Conservation (phyloP, 2,888 invertebrate species). For the Bursaphelenchus okinawaensis region DNA sequence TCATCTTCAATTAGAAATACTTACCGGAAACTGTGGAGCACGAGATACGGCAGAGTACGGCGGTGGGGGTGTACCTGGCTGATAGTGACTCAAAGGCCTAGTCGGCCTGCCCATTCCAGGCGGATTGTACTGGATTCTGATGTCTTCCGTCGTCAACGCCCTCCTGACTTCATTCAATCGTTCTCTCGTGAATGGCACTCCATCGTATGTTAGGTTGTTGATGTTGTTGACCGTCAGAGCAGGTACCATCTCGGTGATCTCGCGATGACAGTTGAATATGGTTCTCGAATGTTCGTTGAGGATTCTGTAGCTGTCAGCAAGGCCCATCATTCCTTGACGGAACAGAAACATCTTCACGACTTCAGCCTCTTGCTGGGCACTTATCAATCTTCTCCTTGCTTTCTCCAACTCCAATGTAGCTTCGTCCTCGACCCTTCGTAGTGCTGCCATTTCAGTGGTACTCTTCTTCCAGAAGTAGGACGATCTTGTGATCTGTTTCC, state of each 20-base stretch:
- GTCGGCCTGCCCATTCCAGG: slow-evolving; percentile 17
- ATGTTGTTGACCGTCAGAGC: slow-evolving; percentile 34
- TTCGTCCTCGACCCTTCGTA: slow-evolving; percentile 15
- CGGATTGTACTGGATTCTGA: slow-evolving; percentile 24
- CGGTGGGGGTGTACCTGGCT: slow-evolving; percentile 25
- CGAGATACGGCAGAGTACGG: slow-evolving; percentile 20
- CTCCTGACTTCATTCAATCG: slow-evolving; percentile 26
- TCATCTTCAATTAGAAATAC: too few relatives aligned
- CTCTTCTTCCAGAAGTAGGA: slow-evolving; percentile 16
- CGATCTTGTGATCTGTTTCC: slow-evolving; percentile 20
- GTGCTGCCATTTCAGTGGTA: slow-evolving; percentile 1
- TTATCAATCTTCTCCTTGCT: slow-evolving; percentile 19
- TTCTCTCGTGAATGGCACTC: slow-evolving; percentile 29
- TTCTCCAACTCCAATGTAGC: slow-evolving; percentile 20
- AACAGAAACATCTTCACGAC: slow-evolving; percentile 38
- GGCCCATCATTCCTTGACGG: slow-evolving; percentile 34
- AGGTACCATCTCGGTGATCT: slow-evolving; percentile 38
- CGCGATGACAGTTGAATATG: slow-evolving; percentile 36
- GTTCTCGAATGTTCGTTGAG: slow-evolving; percentile 18
- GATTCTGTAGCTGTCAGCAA: slow-evolving; percentile 30
- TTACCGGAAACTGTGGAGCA: not conserved
- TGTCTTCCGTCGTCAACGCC: slow-evolving; percentile 19
- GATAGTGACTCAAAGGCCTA: not conserved
- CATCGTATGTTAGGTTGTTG: slow-evolving; percentile 29
- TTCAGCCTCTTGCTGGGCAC: slow-evolving; percentile 26